Percentiles rank a stretch among this genome's conserved stretches.
Evolutionary conservation across 2,113 vertebrate species (phyloP).

Genomic region (Deroptyus accipitrinus): DNA sequence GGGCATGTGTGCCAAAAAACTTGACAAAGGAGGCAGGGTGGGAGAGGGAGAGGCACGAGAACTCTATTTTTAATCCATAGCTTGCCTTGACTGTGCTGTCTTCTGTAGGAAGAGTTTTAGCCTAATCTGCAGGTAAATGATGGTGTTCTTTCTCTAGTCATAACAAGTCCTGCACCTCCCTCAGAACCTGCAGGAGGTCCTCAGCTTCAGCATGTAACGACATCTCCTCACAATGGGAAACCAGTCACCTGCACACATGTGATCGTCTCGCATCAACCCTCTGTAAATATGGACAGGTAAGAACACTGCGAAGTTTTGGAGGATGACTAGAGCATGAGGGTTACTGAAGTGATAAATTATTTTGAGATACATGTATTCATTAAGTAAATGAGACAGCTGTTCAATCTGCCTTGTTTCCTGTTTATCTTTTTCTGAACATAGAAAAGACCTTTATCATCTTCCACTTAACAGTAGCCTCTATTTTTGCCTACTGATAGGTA

Average conservation of each 20-base stretch:
- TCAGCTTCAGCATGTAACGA: neutral
- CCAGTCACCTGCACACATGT: neutral
- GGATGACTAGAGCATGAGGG: neutral
- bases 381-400: neutral
- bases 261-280: constrained; percentile 43
- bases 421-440: neutral
- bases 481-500: neutral
- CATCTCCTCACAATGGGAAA: constrained; percentile 41
- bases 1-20: neutral
- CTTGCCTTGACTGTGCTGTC: neutral
- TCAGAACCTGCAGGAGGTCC: neutral
- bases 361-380: neutral
- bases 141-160: neutral
- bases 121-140: neutral
- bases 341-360: neutral
- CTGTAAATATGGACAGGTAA: constrained; percentile 75
- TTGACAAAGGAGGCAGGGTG: neutral
- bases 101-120: neutral
- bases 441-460: neutral
- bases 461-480: neutral
- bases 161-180: neutral
- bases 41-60: neutral
- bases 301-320: neutral
- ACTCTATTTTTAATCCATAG: neutral
- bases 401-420: neutral